Base-by-base conservation (phyloP, 1,140 invertebrate genomes). In the Saccostrea echinata region DNA sequence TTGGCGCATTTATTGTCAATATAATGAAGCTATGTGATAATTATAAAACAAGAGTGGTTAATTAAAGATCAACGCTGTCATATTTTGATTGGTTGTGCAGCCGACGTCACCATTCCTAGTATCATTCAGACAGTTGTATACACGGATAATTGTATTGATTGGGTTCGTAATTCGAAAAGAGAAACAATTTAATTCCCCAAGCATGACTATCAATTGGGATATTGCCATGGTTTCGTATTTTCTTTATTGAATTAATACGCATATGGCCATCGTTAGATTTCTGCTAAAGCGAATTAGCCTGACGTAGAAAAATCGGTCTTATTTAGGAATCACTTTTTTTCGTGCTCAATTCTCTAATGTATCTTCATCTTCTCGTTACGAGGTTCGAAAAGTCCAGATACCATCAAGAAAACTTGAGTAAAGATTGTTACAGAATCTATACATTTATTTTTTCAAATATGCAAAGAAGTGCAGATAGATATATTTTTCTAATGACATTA, bases 221-320 rank as follows among this genome's bases (percentile, higher is more conserved):
- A 86, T 87, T 86, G 33, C 84, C 85, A 86, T 84, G 83, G 85
- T 80, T 86, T 84, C 85, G 52, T 76, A 68, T 71, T 87, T 80
- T 68, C 57, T 52, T 84, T 89, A 89, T 89, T 87, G 61, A 89
- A 89, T 89, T 89, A 89, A 84, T 86, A 64, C 85, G 57, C 88
- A 89, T 89, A 89, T 89, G 88, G 88, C 84, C 84, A 86, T 86
- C 85, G 88, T 89, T 86, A 84, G 30, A 35, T 64, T 80, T 51
- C 81, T 61, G 30, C 83, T 71, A 86, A 88, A 88, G 61, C 81
- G 83, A 88, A 88, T 88, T 88, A 88, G 88, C 64, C 68, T 30
- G 68, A 76, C 68, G 68, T 76, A 76, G 68, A 76, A 76, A 76
- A 76, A 76, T 76, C 27, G 68, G 68, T 24, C 24, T 33, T 76